Base-by-base conservation (phyloP, 2,797 vertebrate genomes). In the Adrianichthys oophorus region DNA sequence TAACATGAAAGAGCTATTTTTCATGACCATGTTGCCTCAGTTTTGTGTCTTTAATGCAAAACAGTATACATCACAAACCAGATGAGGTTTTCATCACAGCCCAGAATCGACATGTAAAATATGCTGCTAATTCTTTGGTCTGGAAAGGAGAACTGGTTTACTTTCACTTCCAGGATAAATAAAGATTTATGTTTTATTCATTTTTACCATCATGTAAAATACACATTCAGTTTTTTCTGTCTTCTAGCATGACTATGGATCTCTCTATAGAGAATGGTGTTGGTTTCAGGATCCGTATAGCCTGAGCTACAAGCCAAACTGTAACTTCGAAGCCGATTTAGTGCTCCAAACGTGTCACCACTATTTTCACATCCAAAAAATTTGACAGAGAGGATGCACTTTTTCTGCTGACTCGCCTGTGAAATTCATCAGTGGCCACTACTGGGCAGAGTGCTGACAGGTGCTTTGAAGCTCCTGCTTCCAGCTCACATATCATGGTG, bases 401-500 rank as follows among this genome's bases (percentile, higher is more conserved):
- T 52, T 48, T 68, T 66, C 49, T 50, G 44, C 72, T 57, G 69
- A 70, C 41, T 26, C 7, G 46, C 75, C 82, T 86, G 83, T 53
- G 29, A 77, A 64, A 68, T 56, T 71, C 76, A 86, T 86, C 76
- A 82, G 69, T 16, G 58, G 32, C 32, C 4, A 2, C 66, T 45
- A 54, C 67, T 52, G 63, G 54, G 64, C 46, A 4, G 48, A 4
- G 68, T 15, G 66, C 68, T 70, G 78, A 83, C 71, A 80, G 71
- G 21, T 16, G 70, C 70, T 65, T 60, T 56, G 49, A 59, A 63
- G 52, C 48, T 1, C 65, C 68, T n/a, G 19, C 56, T 61, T 85
- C 74, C 78, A 85, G 70, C 63, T 26, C 78, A 78, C 82, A 85
- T 62, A 82, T 86, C 85, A 81, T 55, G 67, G 72, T 83, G 85